These are phyloP conservation scores for Pygoscelis antarcticus DNA, from an alignment of 2,113 vertebrate genomes.

Conservation along the genomic window DNA sequence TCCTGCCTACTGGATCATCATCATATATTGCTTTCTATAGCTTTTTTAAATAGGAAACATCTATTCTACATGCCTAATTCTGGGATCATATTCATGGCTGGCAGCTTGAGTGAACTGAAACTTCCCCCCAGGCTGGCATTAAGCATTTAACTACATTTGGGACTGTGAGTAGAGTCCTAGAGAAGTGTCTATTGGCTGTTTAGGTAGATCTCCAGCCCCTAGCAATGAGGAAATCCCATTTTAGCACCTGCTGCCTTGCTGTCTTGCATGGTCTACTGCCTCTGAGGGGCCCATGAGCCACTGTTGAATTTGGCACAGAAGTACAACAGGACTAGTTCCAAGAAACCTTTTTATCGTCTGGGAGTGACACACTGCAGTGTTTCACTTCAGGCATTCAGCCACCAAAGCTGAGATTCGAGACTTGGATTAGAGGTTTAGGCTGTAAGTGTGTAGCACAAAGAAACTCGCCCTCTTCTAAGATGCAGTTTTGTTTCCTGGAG, in stretches of 20 bases:
- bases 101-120: background rate
- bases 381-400: background rate
- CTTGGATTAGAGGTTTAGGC: background rate
- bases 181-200: background rate
- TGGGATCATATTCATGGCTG: background rate
- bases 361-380: background rate
- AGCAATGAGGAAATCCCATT: background rate
- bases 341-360: background rate
- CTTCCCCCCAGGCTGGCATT: background rate
- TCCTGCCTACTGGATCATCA: background rate
- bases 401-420: background rate
- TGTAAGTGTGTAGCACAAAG: background rate
- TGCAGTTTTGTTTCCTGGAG: background rate
- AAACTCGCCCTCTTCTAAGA: background rate
- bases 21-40: background rate
- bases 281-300: rapidly evolving
- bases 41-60: background rate
- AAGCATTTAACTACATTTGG: background rate
- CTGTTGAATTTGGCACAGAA: background rate
- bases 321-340: background rate
- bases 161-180: background rate
- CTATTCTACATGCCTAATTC: background rate
- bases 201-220: background rate
- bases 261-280: background rate
- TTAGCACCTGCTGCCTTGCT: background rate